Conservation (phyloP, 2,888 invertebrate genomes). For the Nomada flava region DNA sequence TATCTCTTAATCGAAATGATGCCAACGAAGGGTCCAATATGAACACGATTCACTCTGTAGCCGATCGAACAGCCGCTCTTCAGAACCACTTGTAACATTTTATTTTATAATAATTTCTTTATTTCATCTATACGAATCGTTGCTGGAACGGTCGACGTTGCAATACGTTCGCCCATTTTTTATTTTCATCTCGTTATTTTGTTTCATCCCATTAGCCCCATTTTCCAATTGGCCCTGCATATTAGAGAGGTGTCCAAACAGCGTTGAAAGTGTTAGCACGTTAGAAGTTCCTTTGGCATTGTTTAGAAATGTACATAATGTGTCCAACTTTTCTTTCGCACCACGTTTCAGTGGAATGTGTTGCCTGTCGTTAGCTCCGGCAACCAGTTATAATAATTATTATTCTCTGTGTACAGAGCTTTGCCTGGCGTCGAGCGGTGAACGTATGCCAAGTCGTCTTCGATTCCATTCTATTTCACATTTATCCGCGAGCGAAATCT, state of each 20-base stretch:
- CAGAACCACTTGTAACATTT: not conserved
- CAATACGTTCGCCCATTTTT: not conserved
- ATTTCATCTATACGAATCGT: conserved; percentile 1
- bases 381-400: conserved; percentile 9
- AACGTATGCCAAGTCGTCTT: conserved; percentile 54
- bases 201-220: too few species aligned
- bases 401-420: conserved; percentile 1
- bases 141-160: conserved; percentile 15
- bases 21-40: conserved; percentile 65
- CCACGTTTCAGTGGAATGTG: conserved; percentile 80
- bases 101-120: not conserved
- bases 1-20: conserved; percentile 65
- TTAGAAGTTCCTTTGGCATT: conserved; percentile 74
- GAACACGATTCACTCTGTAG: conserved; percentile 50
- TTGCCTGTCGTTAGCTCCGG: conserved; percentile 64
- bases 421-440: conserved; percentile 23
- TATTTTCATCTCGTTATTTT: not conserved
- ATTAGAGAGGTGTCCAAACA: conserved; percentile 64
- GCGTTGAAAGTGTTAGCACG: conserved; percentile 65
- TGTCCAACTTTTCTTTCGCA: conserved; percentile 49
- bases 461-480: not conserved
- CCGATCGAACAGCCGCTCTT: conserved; percentile 22
- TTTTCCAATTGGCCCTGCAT: conserved; percentile 1
- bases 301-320: conserved; percentile 69
- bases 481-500: not conserved